Conservation (phyloP, 1,140 invertebrate species). For the Maniola jurtina region DNA sequence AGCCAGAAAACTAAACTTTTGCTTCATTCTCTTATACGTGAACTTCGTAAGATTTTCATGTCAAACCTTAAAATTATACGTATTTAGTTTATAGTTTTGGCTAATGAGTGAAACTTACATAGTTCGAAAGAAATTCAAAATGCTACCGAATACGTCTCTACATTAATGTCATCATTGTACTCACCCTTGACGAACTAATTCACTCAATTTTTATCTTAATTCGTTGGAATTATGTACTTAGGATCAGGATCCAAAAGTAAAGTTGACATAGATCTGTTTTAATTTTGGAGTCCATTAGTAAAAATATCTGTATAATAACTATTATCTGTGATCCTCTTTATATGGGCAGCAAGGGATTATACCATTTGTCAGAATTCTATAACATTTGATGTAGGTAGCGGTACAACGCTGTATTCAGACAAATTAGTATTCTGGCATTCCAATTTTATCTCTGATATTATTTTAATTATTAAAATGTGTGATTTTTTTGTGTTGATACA, state of each 20-base stretch:
- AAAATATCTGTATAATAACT: conserved; percentile 27
- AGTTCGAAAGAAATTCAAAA: not conserved
- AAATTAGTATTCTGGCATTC: conserved; percentile 1
- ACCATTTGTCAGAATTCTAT: conserved; percentile 23
- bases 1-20: not conserved
- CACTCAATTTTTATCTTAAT: conserved; percentile 19
- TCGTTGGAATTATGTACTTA: conserved; percentile 14
- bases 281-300: conserved; percentile 33
- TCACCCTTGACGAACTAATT: not conserved
- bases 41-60: no score
- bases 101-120: no score
- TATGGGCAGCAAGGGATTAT: conserved; percentile 31
- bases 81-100: no score
- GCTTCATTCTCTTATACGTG: no score
- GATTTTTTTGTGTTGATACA: not conserved
- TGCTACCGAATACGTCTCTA: not conserved
- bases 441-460: not conserved
- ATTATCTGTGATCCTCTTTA: conserved; percentile 28
- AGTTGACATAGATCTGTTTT: conserved; percentile 28
- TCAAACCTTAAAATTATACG: no score
- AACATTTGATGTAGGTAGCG: conserved; percentile 21
- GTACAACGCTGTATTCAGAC: conserved; percentile 1
- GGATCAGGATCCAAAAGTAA: conserved; percentile 15
- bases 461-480: not conserved
- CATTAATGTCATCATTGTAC: not conserved